Percentiles rank a stretch among this genome's conserved stretches.
These are phyloP conservation scores for Pemphredon lugubris DNA, from an alignment of 2,888 invertebrate species.

Conservation along the genomic window DNA sequence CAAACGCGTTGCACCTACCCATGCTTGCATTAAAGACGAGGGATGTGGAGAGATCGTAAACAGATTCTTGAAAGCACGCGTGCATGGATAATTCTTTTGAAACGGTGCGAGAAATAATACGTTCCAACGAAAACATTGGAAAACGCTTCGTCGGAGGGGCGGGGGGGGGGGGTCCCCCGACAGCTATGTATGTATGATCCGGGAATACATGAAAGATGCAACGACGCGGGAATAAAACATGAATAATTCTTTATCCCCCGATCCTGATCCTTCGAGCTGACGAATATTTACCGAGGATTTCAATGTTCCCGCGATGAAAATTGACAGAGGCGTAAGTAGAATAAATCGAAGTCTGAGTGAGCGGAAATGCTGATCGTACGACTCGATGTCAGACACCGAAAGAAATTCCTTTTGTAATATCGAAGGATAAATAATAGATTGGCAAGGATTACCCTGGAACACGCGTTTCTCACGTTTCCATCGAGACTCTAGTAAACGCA, in stretches of 20 bases:
- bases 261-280: not conserved
- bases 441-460: no score
- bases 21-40: no score
- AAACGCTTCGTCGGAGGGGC: no score
- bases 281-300: slow-evolving; percentile 11
- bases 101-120: no score
- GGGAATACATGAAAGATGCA: slow-evolving; percentile 6
- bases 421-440: no score
- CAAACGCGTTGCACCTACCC: no score
- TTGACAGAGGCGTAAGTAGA: slow-evolving; percentile 9
- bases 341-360: slow-evolving; percentile 2
- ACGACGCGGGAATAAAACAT: slow-evolving; percentile 16
- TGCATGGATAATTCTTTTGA: no score
- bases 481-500: no score
- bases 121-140: no score
- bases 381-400: not conserved
- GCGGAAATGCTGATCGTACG: slow-evolving; percentile 6
- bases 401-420: not conserved
- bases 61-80: no score
- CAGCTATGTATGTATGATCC: not conserved
- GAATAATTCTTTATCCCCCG: slow-evolving; percentile 14
- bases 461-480: no score
- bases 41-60: no score
- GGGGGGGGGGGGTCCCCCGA: not conserved
- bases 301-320: slow-evolving; percentile 9